A percentile compares a stretch with the other conserved stretches of the same genome.
Conservation (phyloP, 2,797 vertebrate species). For the Microhierax caerulescens region DNA sequence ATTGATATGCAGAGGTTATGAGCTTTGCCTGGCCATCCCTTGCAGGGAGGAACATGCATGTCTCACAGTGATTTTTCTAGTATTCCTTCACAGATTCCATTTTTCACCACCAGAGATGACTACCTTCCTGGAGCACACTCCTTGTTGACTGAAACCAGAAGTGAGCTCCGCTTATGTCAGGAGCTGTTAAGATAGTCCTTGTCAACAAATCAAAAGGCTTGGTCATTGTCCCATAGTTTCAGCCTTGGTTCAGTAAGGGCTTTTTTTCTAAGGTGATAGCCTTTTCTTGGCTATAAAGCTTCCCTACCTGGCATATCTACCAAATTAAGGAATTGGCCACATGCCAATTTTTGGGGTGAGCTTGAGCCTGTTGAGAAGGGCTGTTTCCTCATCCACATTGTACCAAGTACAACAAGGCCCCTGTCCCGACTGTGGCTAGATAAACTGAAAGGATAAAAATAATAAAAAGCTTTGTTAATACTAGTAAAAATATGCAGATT, state of each 20-base stretch:
- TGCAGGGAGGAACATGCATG: accelerated
- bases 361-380: neutral
- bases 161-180: neutral
- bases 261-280: neutral
- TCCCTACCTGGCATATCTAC: neutral
- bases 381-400: neutral
- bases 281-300: neutral
- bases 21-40: neutral
- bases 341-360: neutral
- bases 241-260: neutral
- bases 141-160: neutral
- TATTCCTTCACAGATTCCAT: neutral
- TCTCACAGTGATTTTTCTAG: neutral
- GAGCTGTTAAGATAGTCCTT: neutral
- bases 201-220: neutral
- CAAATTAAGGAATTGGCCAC: neutral
- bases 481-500: neutral
- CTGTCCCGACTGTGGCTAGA: neutral
- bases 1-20: neutral
- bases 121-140: neutral
- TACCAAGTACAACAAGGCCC: neutral
- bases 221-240: neutral
- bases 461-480: neutral
- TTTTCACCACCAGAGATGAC: neutral
- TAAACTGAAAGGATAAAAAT: neutral